Evolutionary conservation across 2,888 invertebrate species (phyloP).

Genomic region (Tyria jacobaeae): DNA sequence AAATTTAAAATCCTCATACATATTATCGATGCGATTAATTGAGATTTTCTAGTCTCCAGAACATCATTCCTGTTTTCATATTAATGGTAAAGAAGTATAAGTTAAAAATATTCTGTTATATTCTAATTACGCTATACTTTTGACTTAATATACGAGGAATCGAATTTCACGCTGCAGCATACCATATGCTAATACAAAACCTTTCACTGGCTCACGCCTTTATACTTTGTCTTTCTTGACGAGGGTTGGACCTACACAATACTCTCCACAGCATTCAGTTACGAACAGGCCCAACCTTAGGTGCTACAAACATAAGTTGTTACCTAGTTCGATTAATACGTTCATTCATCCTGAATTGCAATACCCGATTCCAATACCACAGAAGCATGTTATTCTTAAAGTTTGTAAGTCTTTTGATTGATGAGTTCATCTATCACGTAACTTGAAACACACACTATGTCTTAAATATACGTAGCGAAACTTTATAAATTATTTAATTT

Average conservation of each 20-base stretch:
- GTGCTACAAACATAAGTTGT: background rate
- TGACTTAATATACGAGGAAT: background rate
- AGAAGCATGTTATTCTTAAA: background rate
- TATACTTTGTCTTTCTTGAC: conserved; percentile 18
- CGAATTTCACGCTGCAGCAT: background rate
- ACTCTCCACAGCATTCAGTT: conserved; percentile 6
- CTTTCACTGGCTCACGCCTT: background rate
- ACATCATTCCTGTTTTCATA: too few species aligned
- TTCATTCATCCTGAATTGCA: background rate
- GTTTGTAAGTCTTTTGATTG: background rate
- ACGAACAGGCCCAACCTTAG: background rate
- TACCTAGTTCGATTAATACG: background rate
- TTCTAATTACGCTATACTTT: too few species aligned
- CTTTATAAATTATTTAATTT: too few species aligned
- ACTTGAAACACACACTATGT: too few species aligned
- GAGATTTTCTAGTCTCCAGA: too few species aligned
- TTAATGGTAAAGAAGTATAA: background rate
- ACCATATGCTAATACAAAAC: conserved; percentile 1
- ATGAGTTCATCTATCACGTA: background rate
- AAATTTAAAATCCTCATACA: too few species aligned
- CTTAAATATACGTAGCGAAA: too few species aligned
- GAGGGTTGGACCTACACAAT: conserved; percentile 20
- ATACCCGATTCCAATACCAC: background rate
- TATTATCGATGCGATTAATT: too few species aligned
- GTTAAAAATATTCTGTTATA: background rate